Evolutionary conservation across 1,140 invertebrate species (phyloP).

Genomic region (Choristoneura fumiferana): DNA sequence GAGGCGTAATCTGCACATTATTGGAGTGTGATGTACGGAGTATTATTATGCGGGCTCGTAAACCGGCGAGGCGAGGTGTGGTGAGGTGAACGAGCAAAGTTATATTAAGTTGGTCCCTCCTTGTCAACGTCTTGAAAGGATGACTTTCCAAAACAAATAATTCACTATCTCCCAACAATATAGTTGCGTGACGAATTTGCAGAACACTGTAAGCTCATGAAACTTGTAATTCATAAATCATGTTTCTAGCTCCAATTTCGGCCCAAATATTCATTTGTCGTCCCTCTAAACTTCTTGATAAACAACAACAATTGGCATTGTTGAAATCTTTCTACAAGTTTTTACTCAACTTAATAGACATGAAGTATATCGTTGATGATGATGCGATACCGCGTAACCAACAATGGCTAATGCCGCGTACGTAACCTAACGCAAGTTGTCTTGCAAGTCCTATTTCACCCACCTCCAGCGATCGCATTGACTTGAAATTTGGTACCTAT

Average conservation of each 20-base stretch:
- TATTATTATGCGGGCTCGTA: conserved; percentile 60
- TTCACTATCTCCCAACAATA: conserved; percentile 24
- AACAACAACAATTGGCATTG: conserved; percentile 11
- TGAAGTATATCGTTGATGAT: no score
- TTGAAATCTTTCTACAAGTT: neutral
- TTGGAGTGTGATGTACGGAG: conserved; percentile 48
- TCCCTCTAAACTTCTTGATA: conserved; percentile 9
- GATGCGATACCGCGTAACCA: no score
- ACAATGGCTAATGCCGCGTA: no score
- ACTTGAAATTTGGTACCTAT: no score
- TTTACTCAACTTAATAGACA: no score
- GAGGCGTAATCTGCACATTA: conserved; percentile 43
- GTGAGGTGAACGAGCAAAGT: conserved; percentile 63
- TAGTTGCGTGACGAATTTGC: neutral
- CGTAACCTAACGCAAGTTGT: no score
- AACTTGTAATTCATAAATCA: conserved; percentile 1
- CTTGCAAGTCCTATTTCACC: no score
- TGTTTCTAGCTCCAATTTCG: neutral
- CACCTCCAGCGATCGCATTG: no score
- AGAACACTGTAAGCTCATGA: neutral
- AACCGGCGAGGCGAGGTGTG: conserved; percentile 51
- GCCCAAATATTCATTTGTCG: conserved; percentile 1
- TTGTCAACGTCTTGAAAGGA: conserved; percentile 36
- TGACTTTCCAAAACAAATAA: conserved; percentile 55
- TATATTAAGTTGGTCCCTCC: conserved; percentile 65